phyloP scores from a whole-genome alignment of 2,888 invertebrate species.

The Unio pictorum region DNA sequence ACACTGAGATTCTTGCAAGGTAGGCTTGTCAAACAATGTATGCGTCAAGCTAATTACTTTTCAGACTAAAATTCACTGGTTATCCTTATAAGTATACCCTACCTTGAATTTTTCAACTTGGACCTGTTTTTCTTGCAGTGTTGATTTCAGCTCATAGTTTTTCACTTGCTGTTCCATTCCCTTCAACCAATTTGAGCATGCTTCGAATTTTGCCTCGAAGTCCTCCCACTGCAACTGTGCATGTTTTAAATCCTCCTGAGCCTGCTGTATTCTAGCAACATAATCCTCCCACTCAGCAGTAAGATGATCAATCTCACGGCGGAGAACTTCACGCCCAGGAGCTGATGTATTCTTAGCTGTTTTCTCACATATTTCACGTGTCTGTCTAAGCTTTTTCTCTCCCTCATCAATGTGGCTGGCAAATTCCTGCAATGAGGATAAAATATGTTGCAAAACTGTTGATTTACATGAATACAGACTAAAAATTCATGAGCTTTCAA shows the following conservation, averaged over 20 bases:
- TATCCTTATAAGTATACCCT: neutral
- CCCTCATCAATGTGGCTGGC: conserved; percentile 49
- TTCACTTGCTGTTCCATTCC: conserved; percentile 88
- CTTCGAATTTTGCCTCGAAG: conserved; percentile 84
- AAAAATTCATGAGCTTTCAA: no score
- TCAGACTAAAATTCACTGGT: no score
- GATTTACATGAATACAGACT: no score
- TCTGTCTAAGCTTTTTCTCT: conserved; percentile 49
- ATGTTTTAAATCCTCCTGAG: conserved; percentile 81
- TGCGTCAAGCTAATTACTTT: no score
- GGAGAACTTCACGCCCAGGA: conserved; percentile 87
- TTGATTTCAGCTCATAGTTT: conserved; percentile 86
- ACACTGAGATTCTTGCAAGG: no score
- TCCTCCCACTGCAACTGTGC: conserved; percentile 90
- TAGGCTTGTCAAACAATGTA: no score
- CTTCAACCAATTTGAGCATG: conserved; percentile 87
- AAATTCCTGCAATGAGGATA: conserved; percentile 47
- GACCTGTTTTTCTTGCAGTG: conserved; percentile 84
- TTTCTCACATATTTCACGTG: conserved; percentile 48
- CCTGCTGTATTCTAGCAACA: conserved; percentile 50
- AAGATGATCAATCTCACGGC: conserved; percentile 88
- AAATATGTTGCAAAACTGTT: no score
- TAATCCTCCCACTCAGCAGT: conserved; percentile 87
- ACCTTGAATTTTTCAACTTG: conserved; percentile 84
- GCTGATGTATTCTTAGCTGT: conserved; percentile 87